phyloP scores from a whole-genome alignment of 2,888 invertebrate genomes.

The Scelioninae gen. 1 region DNA sequence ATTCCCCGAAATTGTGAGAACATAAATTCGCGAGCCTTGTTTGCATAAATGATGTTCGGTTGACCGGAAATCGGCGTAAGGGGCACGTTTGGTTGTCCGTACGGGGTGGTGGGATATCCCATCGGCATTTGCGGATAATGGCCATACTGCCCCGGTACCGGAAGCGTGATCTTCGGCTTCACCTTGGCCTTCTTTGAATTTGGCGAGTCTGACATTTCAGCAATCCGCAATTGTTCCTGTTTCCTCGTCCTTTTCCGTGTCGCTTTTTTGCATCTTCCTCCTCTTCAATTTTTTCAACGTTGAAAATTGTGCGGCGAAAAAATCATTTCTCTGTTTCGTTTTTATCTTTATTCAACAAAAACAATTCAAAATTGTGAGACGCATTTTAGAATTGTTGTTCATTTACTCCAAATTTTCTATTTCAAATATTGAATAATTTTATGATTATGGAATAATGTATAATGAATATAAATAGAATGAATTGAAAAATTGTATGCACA shows the following conservation, averaged over 20 bases:
- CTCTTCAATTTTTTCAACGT: background rate
- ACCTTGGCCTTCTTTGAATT: constrained; percentile 66
- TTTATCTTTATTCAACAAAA: no score
- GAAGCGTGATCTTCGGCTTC: constrained; percentile 81
- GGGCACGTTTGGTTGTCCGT: constrained; percentile 81
- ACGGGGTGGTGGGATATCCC: constrained; percentile 77
- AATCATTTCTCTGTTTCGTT: background rate
- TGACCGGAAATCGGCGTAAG: constrained; percentile 82
- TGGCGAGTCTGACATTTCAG: constrained; percentile 53
- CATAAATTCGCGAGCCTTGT: constrained; percentile 91
- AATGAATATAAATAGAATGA: background rate
- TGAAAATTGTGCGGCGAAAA: background rate
- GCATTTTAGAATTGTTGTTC: no score
- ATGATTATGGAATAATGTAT: no score
- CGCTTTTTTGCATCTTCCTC: constrained; percentile 36
- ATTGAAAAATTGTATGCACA: background rate
- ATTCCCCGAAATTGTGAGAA: constrained; percentile 92
- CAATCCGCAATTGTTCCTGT: no score
- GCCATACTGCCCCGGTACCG: constrained; percentile 79
- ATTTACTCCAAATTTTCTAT: no score
- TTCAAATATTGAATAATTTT: no score
- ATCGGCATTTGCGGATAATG: constrained; percentile 80
- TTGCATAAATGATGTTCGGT: constrained; percentile 85
- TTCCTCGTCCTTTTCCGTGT: background rate
- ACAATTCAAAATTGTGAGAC: no score